Evolutionary conservation across 2,113 vertebrate genomes (phyloP), one percentile per base, ranked within the genome.

Genomic region (Benthochromis sp.): DNA sequence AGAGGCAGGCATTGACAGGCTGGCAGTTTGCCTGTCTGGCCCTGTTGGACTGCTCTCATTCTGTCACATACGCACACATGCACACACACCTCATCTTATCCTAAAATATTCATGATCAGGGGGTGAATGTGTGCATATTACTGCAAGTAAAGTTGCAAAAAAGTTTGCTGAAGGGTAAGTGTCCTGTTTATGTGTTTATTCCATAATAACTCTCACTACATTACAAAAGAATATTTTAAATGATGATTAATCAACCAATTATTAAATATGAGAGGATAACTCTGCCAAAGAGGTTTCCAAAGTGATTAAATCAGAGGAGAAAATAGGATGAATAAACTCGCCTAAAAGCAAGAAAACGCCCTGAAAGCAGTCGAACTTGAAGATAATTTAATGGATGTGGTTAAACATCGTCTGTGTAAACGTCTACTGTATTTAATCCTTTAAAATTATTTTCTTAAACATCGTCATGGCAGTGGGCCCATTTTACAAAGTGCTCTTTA

Each of bases 31-130:
- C 80, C 73, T 57, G 63, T 79, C 81, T 71, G 84, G 54, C 52
- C 71, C 71, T 6, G 61, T 87, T 50, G 83, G 43, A 14, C 84
- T 90, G 91, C 61, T 90, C 91, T 92, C 84, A 92, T 93, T 93
- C 89, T 90, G 94, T 93, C 93, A 89, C 3, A 3, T 1, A 8
- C 7, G 7, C 55, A 8, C 2, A 19, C 19, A 21, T 1, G 2
- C 47, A 40, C 31, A 24, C 50, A 29, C 13, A 57, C 69, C 7
- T 17, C 40, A 76, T 76, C 43, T 76, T 19, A 50, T 50, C 2
- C 43, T 76, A 76, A 50, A 76, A 50, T 31, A 50, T 76, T 50
- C 43, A 50, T 8, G 24, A 50, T 19, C 71, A 5, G 16, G 16
- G 16, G 71, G 4, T 34, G 36, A 16, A 47, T 16, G 3, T 36